These are phyloP conservation scores for Paralichthys olivaceus DNA, from an alignment of 2,113 vertebrate species.

Conservation along the genomic window DNA sequence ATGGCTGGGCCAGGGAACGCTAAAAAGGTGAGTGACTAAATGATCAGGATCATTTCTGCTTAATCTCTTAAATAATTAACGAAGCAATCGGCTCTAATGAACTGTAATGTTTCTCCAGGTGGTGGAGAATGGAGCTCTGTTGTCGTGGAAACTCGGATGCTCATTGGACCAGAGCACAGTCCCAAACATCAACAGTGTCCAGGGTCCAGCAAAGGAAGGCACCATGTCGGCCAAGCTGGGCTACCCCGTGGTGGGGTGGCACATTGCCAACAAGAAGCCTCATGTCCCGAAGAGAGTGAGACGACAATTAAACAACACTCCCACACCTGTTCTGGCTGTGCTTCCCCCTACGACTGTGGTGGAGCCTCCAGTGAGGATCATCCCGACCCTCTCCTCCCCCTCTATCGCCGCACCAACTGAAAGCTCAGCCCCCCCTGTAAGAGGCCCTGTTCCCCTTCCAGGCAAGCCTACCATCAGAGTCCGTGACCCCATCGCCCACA, in stretches of 20 bases:
- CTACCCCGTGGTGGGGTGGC: constrained; percentile 98
- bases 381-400: constrained; percentile 92
- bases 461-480: constrained; percentile 92
- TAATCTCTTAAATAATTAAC: neutral
- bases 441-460: constrained; percentile 89
- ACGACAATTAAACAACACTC: constrained; percentile 90
- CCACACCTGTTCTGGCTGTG: constrained; percentile 87
- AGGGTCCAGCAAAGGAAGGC: constrained; percentile 93
- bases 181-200: constrained; percentile 91
- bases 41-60: neutral
- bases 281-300: constrained; percentile 90
- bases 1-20: constrained; percentile 98
- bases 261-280: constrained; percentile 98
- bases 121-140: constrained; percentile 94
- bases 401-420: constrained; percentile 90
- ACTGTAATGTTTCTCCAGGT: constrained; percentile 71
- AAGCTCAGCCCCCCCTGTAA: constrained; percentile 87
- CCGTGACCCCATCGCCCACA: constrained; percentile 89
- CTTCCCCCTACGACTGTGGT: constrained; percentile 88
- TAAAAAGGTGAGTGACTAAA: constrained; percentile 83
- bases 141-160: constrained; percentile 98
- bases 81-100: neutral
- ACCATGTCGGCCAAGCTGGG: constrained; percentile 94
- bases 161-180: constrained; percentile 92
- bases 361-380: constrained; percentile 90